A percentile compares a stretch with the other conserved stretches of the same genome.
Conservation (phyloP, 1,140 invertebrate genomes). For the Maconellicoccus hirsutus region DNA sequence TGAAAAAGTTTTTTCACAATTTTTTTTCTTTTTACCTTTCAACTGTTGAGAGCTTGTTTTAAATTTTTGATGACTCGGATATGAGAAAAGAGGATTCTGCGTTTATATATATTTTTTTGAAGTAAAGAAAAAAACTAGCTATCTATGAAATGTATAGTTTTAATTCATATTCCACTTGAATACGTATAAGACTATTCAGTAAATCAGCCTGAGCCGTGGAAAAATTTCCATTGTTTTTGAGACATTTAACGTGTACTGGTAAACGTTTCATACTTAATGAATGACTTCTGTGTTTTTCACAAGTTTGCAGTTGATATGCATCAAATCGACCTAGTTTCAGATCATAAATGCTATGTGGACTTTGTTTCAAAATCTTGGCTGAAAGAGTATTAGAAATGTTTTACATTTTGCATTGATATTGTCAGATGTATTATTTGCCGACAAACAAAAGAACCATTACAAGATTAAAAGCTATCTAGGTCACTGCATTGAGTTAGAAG, state of each 20-base stretch:
- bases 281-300: not conserved
- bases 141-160: too few species aligned
- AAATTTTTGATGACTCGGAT: too few species aligned
- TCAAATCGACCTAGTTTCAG: not conserved
- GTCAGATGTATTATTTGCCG: not conserved
- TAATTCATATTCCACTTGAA: too few species aligned
- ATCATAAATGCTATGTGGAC: not conserved
- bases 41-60: too few species aligned
- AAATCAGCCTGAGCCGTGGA: not conserved
- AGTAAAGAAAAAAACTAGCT: too few species aligned
- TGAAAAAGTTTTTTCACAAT: too few species aligned
- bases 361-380: not conserved
- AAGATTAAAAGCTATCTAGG: conserved; percentile 9
- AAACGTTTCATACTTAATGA: not conserved
- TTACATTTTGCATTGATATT: not conserved
- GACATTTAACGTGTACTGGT: not conserved
- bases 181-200: not conserved
- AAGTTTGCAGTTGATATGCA: not conserved
- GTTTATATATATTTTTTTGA: too few species aligned
- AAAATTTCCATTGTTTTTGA: not conserved
- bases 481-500: not conserved
- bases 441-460: conserved; percentile 1
- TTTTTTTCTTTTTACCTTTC: too few species aligned
- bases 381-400: not conserved
- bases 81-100: too few species aligned